phyloP scores from a whole-genome alignment of 2,797 vertebrate species.

The Hydrocynus forskahlii region DNA sequence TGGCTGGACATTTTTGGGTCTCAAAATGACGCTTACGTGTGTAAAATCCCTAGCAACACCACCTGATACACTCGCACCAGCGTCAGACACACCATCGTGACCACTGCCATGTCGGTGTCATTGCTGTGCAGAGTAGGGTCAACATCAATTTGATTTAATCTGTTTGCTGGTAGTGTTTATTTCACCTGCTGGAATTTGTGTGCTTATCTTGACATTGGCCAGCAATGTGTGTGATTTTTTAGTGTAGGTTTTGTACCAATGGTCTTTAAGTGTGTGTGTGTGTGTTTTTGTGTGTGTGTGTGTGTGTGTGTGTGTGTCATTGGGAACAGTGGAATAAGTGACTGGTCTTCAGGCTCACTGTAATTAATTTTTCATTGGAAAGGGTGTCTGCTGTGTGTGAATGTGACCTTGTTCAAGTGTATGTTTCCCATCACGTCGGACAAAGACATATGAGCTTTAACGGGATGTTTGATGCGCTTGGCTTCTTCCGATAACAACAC shows the following conservation, averaged over 20 bases:
- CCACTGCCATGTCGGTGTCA: too few relatives aligned
- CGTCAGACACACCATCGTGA: too few relatives aligned
- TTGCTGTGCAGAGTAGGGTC: too few relatives aligned
- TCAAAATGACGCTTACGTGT: too few relatives aligned
- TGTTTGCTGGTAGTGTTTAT: neutral
- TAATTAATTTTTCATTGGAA: slow-evolving; percentile 73
- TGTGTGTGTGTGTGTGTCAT: neutral
- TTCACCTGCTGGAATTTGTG: neutral
- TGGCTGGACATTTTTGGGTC: too few relatives aligned
- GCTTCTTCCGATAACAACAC: too few relatives aligned
- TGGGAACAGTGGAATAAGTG: slow-evolving; percentile 43
- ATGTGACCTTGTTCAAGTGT: neutral
- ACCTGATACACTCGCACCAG: too few relatives aligned
- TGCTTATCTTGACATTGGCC: too few relatives aligned
- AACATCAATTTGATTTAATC: too few relatives aligned
- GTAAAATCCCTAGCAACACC: too few relatives aligned
- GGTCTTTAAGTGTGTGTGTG: neutral
- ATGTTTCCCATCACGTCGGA: slow-evolving; percentile 10
- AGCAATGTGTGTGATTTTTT: neutral
- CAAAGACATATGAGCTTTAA: neutral
- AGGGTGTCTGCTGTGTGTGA: neutral
- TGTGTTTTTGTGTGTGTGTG: too few relatives aligned
- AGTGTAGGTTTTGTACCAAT: neutral
- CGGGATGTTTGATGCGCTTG: neutral
- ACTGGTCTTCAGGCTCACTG: slow-evolving; percentile 36